These are phyloP conservation scores for Elysia crispata DNA, from an alignment of 2,888 invertebrate genomes.

Conservation along the genomic window DNA sequence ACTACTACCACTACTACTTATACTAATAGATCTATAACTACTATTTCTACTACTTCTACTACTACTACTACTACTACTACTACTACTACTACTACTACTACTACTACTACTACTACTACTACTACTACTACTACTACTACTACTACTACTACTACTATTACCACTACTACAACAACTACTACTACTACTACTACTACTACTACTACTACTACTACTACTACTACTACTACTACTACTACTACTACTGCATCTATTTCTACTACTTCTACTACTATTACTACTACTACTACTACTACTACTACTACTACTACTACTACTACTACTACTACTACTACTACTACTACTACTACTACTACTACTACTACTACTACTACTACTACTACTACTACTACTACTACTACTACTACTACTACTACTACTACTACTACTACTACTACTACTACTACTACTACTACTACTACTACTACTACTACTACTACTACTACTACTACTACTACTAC, in stretches of 20 bases:
- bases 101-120: conserved; percentile 29
- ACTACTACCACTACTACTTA: no score
- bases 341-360: conserved; percentile 9
- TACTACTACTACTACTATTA: conserved; percentile 42
- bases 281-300: not conserved
- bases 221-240: not conserved
- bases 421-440: not conserved
- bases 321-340: conserved; percentile 9
- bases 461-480: not conserved
- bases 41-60: conserved; percentile 11
- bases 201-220: conserved; percentile 11
- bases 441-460: not conserved
- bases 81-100: conserved; percentile 4
- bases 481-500: no score
- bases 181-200: conserved; percentile 24
- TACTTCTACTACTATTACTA: no score
- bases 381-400: not conserved
- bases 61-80: conserved; percentile 31
- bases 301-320: conserved; percentile 9
- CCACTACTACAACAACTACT: conserved; percentile 35
- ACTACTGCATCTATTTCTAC: no score
- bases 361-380: not conserved
- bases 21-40: no score
- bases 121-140: not conserved
- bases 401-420: not conserved